Evolutionary conservation across 2,888 invertebrate species (phyloP).

Genomic region (Bombylius discolor): DNA sequence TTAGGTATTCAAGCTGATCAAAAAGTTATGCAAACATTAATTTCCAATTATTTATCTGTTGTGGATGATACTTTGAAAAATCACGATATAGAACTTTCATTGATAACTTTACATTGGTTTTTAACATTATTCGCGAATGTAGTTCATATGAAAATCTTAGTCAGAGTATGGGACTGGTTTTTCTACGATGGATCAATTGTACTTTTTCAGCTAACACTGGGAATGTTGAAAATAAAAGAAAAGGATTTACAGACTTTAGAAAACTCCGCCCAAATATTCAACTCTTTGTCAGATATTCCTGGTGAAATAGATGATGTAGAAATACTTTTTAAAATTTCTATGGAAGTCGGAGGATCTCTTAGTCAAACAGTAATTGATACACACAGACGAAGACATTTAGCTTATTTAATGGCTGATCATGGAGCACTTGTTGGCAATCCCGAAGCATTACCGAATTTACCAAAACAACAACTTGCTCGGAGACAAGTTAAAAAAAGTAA

Average conservation of each 20-base stretch:
- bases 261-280: slow-evolving; percentile 96
- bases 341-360: slow-evolving; percentile 66
- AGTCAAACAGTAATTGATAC: slow-evolving; percentile 65
- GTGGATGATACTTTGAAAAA: slow-evolving; percentile 82
- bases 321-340: slow-evolving; percentile 60
- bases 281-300: slow-evolving; percentile 90
- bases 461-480: slow-evolving; percentile 77
- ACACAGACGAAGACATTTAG: slow-evolving; percentile 80
- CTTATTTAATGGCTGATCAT: slow-evolving; percentile 93
- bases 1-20: slow-evolving; percentile 92
- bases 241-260: slow-evolving; percentile 70
- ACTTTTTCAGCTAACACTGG: slow-evolving; percentile 85
- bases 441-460: slow-evolving; percentile 76
- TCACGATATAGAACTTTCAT: slow-evolving; percentile 87
- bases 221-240: slow-evolving; percentile 85
- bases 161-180: slow-evolving; percentile 92
- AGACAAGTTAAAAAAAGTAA: slow-evolving; percentile 83
- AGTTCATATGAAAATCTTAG: slow-evolving; percentile 86
- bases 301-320: slow-evolving; percentile 80
- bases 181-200: slow-evolving; percentile 92
- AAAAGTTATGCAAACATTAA: slow-evolving; percentile 82
- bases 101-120: slow-evolving; percentile 97
- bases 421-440: slow-evolving; percentile 87
- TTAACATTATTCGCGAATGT: slow-evolving; percentile 93
- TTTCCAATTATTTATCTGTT: slow-evolving; percentile 78